These are phyloP conservation scores for Antennarius maculatus DNA, from an alignment of 2,797 vertebrate genomes.

Conservation along the genomic window DNA sequence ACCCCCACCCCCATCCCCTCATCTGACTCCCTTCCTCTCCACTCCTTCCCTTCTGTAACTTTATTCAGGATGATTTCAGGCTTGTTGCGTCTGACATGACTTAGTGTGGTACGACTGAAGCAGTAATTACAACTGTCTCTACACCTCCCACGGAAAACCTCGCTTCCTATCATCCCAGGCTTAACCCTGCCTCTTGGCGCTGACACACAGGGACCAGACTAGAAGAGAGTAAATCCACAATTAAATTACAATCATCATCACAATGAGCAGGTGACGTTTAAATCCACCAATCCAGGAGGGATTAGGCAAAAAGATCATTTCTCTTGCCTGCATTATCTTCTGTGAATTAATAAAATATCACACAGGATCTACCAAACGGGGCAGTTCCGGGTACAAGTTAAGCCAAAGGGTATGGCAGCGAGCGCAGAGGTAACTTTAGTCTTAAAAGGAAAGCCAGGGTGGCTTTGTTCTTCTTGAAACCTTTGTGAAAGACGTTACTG, in stretches of 20 bases:
- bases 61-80: conserved; percentile 69
- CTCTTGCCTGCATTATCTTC: conserved; percentile 59
- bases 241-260: conserved; percentile 72
- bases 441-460: conserved; percentile 14
- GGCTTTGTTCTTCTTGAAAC: conserved; percentile 16
- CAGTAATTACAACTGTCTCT: conserved; percentile 72
- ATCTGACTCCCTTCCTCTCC: background rate
- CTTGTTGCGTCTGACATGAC: conserved; percentile 63
- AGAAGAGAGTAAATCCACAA: conserved; percentile 73
- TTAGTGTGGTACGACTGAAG: conserved; percentile 53
- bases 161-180: conserved; percentile 63
- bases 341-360: conserved; percentile 57
- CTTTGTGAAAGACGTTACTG: conserved; percentile 25
- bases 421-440: conserved; percentile 1
- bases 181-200: conserved; percentile 59
- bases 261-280: conserved; percentile 71
- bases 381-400: conserved; percentile 24
- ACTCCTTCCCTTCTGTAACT: conserved; percentile 30
- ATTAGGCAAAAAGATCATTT: conserved; percentile 64
- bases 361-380: conserved; percentile 20
- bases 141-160: conserved; percentile 57
- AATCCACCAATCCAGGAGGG: conserved; percentile 66
- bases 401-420: conserved; percentile 27
- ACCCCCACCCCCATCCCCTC: conserved; percentile 1
- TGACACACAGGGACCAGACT: conserved; percentile 58